These are phyloP conservation scores for Lagopus leucura DNA, from an alignment of 2,113 vertebrate species.

Conservation along the genomic window DNA sequence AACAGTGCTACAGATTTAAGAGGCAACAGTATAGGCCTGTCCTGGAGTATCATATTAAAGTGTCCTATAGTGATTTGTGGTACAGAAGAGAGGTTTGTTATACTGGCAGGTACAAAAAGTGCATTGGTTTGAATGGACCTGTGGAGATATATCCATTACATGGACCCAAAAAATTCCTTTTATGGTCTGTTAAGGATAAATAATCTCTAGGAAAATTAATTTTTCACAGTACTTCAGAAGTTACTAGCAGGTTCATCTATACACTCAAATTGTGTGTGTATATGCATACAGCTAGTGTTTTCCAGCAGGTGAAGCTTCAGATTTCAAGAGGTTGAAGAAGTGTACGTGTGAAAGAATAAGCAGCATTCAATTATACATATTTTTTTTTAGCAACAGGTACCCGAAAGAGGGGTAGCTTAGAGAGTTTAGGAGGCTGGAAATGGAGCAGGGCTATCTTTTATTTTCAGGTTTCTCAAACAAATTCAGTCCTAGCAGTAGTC, in stretches of 20 bases:
- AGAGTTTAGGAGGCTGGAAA: not conserved
- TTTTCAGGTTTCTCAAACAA: not conserved
- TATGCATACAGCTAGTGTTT: not conserved
- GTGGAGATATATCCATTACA: not conserved
- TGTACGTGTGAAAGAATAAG: not conserved
- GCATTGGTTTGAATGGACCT: not conserved
- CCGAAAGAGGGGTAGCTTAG: not conserved
- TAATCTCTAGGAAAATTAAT: conserved; percentile 17
- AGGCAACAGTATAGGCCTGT: not conserved
- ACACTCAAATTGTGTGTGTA: not conserved
- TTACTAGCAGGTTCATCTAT: not conserved
- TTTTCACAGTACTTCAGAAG: not conserved
- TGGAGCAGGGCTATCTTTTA: not conserved
- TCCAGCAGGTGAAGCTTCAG: not conserved
- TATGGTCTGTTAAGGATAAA: not conserved
- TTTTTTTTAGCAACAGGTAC: not conserved
- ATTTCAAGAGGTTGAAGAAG: not conserved
- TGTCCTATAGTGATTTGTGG: not conserved
- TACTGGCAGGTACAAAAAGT: not conserved
- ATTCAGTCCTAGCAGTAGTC: not conserved
- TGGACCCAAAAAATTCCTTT: not conserved
- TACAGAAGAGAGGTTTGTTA: not conserved
- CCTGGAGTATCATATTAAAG: not conserved
- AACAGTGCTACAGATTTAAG: not conserved
- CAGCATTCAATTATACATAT: not conserved